Evolutionary conservation across 2,113 vertebrate genomes (phyloP), one percentile per base, ranked within the genome.

Genomic region (Gorsachius goisagi): DNA sequence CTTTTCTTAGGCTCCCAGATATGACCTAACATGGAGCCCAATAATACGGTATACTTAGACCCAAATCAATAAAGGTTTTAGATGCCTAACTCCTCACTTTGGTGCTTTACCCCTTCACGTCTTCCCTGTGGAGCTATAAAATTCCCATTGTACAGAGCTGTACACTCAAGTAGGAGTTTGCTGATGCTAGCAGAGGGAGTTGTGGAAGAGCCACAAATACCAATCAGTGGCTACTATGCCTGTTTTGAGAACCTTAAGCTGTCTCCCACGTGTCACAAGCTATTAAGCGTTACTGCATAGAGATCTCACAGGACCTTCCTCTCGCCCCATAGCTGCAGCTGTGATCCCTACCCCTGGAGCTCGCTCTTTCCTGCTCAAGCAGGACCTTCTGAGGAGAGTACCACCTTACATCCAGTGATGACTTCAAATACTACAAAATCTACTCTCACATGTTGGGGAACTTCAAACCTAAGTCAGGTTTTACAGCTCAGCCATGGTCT

Each of bases 51-150:
- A 66, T 90, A 82, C 90, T 93, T 93, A 95, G 76, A 63, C 69
- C 53, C 1, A 2, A 88, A 97, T 97, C 96, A 96, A 96, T 97
- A 96, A 96, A 94, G 94, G 89, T 96, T 96, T 96, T 96, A 97
- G 94, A 88, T 37, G 6, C 75, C 91, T 93, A 90, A 96, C 85
- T 94, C 76, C 83, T 87, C 0, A 6, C 79, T 96, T 94, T 94
- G 92, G 93, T 94, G 88, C 90, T 95, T 96, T 94, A 94, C 82
- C 93, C 75, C 86, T 89, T 88, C 84, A 72, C 56, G 79, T 95
- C 84, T 89, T 96, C 93, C 93, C 96, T 32, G 80, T 82, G 84
- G 89, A 95, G 91, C 97, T 87, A 80, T 96, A 97, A 97, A 96
- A 95, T 97, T 97, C 93, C 93, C 93, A 95, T 97, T 97, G 96